Evolutionary conservation across 1,140 invertebrate genomes (phyloP).

Genomic region (Neuroterus valhalla): DNA sequence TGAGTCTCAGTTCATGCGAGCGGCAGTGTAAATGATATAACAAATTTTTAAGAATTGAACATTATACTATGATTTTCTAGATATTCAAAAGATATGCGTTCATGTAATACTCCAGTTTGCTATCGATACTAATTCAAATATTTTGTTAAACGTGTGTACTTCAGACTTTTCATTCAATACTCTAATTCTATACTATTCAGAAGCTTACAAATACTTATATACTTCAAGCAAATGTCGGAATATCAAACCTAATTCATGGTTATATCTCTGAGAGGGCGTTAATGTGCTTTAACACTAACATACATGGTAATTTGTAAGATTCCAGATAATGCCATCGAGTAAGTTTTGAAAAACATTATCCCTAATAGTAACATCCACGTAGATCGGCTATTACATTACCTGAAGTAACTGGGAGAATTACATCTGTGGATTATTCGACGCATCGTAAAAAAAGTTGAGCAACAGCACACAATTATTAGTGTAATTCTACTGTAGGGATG

Average conservation of each 20-base stretch:
- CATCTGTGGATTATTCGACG: not conserved
- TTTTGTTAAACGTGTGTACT: not conserved
- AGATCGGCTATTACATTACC: constrained; percentile 8
- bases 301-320: too few relatives aligned
- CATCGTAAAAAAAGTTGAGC: not conserved
- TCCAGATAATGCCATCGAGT: too few relatives aligned
- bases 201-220: constrained; percentile 10
- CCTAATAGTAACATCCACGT: not conserved
- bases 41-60: too few relatives aligned
- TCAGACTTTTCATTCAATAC: constrained; percentile 3
- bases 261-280: too few relatives aligned
- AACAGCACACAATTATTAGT: not conserved
- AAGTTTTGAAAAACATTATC: constrained; percentile 2
- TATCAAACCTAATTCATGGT: too few relatives aligned
- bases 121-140: not conserved
- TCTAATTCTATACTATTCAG: not conserved
- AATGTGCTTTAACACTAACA: too few relatives aligned
- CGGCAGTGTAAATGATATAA: too few relatives aligned
- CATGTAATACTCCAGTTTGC: too few relatives aligned
- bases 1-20: too few relatives aligned
- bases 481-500: not conserved
- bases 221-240: not conserved
- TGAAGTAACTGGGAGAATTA: constrained; percentile 5
- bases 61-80: too few relatives aligned
- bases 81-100: too few relatives aligned